Evolutionary conservation across 2,888 invertebrate species (phyloP).

Genomic region (Iselma pallidipennis): DNA sequence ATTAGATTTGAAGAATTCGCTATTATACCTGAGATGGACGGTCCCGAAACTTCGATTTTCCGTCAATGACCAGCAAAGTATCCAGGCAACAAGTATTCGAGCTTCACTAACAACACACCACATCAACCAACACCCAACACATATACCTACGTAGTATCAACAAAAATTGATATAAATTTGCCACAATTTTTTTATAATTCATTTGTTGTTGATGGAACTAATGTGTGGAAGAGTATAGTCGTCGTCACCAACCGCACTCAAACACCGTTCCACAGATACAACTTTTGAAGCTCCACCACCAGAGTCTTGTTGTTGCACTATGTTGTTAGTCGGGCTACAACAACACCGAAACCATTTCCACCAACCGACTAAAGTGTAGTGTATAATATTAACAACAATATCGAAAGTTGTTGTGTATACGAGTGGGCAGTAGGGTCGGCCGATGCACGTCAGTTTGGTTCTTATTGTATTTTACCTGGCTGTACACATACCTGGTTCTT

Average conservation of each 20-base stretch:
- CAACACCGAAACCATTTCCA: slow-evolving; percentile 24
- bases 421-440: slow-evolving; percentile 36
- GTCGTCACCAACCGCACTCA: background rate
- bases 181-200: background rate
- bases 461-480: slow-evolving; percentile 29
- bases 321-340: slow-evolving; percentile 14
- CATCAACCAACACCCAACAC: background rate
- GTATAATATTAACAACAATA: slow-evolving; percentile 33
- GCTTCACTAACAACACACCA: slow-evolving; percentile 24
- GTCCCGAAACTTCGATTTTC: background rate
- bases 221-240: background rate
- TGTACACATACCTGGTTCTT: slow-evolving; percentile 13
- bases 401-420: slow-evolving; percentile 43
- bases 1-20: background rate
- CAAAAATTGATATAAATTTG: slow-evolving; percentile 6
- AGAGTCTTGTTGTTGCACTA: background rate
- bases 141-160: background rate
- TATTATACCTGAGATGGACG: background rate
- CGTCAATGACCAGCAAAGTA: slow-evolving; percentile 16
- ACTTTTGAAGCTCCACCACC: background rate
- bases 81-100: slow-evolving; percentile 28
- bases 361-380: slow-evolving; percentile 33
- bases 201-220: too few species aligned
- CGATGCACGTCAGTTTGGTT: slow-evolving; percentile 30
- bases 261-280: background rate